These are phyloP conservation scores for Ictidomys tridecemlineatus DNA, from an alignment of 2,113 vertebrate genomes.

Conservation along the genomic window DNA sequence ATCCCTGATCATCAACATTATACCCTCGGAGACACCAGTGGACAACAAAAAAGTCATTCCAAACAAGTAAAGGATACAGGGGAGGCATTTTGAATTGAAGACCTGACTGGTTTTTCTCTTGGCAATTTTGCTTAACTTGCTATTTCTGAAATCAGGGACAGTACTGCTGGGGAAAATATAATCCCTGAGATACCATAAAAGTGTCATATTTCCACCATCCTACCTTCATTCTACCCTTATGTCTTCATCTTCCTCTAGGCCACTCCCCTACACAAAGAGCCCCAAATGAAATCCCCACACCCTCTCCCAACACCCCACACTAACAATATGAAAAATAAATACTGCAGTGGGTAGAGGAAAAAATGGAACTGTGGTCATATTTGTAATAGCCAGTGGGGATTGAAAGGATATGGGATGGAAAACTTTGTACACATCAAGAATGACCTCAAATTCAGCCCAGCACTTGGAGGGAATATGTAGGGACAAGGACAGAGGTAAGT, in stretches of 20 bases:
- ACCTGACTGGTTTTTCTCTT: not conserved
- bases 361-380: no score
- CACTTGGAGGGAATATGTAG: not conserved
- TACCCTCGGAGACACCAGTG: not conserved
- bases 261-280: not conserved
- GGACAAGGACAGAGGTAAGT: not conserved
- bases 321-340: not conserved
- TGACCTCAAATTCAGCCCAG: not conserved
- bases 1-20: not conserved
- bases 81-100: not conserved
- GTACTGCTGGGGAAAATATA: not conserved
- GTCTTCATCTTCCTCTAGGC: not conserved
- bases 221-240: not conserved
- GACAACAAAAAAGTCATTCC: not conserved
- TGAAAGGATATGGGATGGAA: not conserved
- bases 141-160: not conserved
- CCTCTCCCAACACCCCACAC: not conserved
- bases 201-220: not conserved
- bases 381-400: not conserved
- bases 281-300: not conserved
- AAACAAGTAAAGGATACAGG: not conserved
- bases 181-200: not conserved
- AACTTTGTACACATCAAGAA: not conserved
- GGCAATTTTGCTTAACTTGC: not conserved
- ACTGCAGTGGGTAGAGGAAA: not conserved